Evolutionary conservation across 2,113 vertebrate genomes (phyloP), one percentile per base, ranked within the genome.

Genomic region (Scophthalmus maximus): DNA sequence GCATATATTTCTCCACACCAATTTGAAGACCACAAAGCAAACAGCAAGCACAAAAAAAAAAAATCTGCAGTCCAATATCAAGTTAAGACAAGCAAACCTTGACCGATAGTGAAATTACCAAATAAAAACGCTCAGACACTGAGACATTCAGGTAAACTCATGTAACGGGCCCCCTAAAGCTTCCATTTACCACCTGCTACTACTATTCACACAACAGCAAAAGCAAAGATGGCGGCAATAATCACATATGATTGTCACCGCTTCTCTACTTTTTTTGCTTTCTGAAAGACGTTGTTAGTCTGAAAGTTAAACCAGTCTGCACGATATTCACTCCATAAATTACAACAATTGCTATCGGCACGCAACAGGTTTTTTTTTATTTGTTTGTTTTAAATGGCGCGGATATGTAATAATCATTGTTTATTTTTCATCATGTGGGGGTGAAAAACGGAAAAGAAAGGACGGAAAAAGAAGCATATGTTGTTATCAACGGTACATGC

Each of bases 161-260:
- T 6, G 11, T 29, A 46, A 74, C 56, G 55, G 32, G 9, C 8
- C 15, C 46, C 68, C 42, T 34, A 14, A 68, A 42, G 32, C 34
- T 22, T 75, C 51, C 46, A 76, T 73, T 77, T 70, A 55, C 51
- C 59, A 76, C 64, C 50, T 73, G 71, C 52, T 40, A 29, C 65
- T 44, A 12, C 38, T 17, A 2, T 40, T 76, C 51, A 50, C 23
- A 53, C 25, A 22, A 14, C 23, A 44, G 68, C 36, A 49, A 72
- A 30, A 14, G 20, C 17, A 15, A 23, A 75, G 4, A 60, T 27
- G 14, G 18, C 49, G 15, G 30, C 9, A 38, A 62, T 68, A 50
- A 68, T 46, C 23, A 10, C 30, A 25, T 23, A 38, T 15, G 30
- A 44, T 61, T 30, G 22, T 51, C 42, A 38, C 27, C 8, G 6